Conservation (phyloP, 2,113 vertebrate genomes). For the Microcebus ravelobensis region DNA sequence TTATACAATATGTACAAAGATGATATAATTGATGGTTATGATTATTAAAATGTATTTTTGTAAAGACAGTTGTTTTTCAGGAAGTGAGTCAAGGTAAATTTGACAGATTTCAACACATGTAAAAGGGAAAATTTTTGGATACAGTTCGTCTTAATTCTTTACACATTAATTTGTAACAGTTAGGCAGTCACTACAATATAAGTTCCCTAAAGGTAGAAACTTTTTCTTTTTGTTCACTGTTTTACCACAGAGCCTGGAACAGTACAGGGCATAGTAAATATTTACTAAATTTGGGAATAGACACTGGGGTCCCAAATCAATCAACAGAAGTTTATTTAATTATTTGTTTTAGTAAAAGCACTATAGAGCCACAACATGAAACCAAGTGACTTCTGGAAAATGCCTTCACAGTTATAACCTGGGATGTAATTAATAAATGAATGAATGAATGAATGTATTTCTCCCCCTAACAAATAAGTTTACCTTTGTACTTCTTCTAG, state of each 20-base stretch:
- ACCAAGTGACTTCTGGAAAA: not conserved
- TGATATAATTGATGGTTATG: not conserved
- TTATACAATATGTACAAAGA: conserved; percentile 25
- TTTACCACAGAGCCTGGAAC: not conserved
- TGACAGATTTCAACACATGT: not conserved
- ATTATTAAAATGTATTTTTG: conserved; percentile 37
- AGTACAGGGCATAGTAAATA: not conserved
- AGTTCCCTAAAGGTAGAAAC: not conserved
- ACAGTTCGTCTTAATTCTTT: conserved; percentile 8
- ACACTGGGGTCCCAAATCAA: not conserved
- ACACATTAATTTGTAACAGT: conserved; percentile 32
- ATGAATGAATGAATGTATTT: not conserved
- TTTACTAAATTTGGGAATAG: not conserved
- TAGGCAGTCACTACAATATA: not conserved
- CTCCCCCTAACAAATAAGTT: not conserved
- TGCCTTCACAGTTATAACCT: not conserved
- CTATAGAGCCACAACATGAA: not conserved
- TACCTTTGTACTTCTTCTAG: not conserved
- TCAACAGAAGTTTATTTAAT: conserved; percentile 11
- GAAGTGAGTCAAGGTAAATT: conserved; percentile 29
- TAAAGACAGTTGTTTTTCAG: conserved; percentile 27
- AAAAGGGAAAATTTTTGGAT: conserved; percentile 39
- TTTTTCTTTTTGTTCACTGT: not conserved
- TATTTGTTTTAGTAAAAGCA: conserved; percentile 18
- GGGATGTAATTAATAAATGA: not conserved